phyloP scores from a whole-genome alignment of 2,113 vertebrate species.

The Heteronetta atricapilla region DNA sequence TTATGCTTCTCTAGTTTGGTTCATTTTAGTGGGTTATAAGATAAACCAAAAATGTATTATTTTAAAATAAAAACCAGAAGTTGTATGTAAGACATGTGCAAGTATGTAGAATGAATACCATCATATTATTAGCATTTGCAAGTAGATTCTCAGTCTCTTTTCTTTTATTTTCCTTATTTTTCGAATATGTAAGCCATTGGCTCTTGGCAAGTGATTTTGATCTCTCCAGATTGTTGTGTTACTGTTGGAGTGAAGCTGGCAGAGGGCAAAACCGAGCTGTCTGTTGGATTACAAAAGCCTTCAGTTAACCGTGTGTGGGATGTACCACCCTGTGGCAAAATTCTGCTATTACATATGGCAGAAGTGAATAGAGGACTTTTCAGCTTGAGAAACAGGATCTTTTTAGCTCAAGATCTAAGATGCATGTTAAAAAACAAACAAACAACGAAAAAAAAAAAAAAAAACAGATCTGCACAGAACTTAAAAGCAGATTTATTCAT shows the following conservation, averaged over 20 bases:
- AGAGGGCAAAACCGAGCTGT: constrained; percentile 75
- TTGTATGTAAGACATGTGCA: accelerated
- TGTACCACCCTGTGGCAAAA: constrained; percentile 92
- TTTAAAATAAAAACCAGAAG: not conserved
- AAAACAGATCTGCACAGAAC: constrained; percentile 27
- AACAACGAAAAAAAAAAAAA: constrained; percentile 7
- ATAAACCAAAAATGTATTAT: not conserved
- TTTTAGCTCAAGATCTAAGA: not conserved
- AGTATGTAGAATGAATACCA: not conserved
- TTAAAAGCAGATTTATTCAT: constrained; percentile 5
- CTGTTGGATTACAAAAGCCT: constrained; percentile 73
- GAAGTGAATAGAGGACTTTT: not conserved
- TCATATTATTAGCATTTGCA: not conserved
- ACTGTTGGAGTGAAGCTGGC: constrained; percentile 74
- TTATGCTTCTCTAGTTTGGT: not conserved
- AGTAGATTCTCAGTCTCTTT: not conserved
- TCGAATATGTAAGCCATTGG: constrained; percentile 46
- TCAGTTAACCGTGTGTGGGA: constrained; percentile 83
- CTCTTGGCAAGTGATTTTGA: constrained; percentile 72
- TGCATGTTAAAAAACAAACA: constrained; percentile 12
- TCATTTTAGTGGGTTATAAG: not conserved
- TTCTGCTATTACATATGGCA: constrained; percentile 82
- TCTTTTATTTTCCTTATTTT: not conserved
- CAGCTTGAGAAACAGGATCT: not conserved
- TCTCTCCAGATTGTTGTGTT: constrained; percentile 78